Evolutionary conservation across 1,140 invertebrate genomes (phyloP).

Genomic region (Drosophila tani): DNA sequence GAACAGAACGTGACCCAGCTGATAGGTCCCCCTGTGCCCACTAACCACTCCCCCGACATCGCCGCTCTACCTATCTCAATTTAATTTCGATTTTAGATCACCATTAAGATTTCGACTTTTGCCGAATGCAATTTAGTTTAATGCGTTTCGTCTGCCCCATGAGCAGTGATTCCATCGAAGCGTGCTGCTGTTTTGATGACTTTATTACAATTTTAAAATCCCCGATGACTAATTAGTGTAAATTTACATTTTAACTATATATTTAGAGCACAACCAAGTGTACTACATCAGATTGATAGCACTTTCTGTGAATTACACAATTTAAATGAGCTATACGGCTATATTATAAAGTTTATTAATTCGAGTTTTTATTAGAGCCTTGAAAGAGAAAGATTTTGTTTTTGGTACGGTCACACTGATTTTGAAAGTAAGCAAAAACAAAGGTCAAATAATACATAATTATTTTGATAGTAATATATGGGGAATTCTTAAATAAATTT

Average conservation of each 20-base stretch:
- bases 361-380: too few relatives aligned
- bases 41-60: not conserved
- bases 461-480: too few relatives aligned
- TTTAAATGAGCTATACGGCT: too few relatives aligned
- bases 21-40: slow-evolving; percentile 7
- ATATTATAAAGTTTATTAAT: too few relatives aligned
- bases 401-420: too few relatives aligned
- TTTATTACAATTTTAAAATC: slow-evolving; percentile 27
- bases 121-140: slow-evolving; percentile 64
- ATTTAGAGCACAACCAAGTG: not conserved
- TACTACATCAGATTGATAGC: not conserved
- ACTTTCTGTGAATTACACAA: not conserved
- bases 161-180: slow-evolving; percentile 22
- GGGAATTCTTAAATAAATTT: too few relatives aligned
- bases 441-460: too few relatives aligned
- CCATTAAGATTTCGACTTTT: slow-evolving; percentile 67
- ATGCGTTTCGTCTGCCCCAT: slow-evolving; percentile 65
- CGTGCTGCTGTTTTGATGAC: slow-evolving; percentile 36
- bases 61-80: slow-evolving; percentile 28
- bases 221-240: slow-evolving; percentile 38
- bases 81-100: slow-evolving; percentile 74
- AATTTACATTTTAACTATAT: slow-evolving; percentile 11
- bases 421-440: too few relatives aligned
- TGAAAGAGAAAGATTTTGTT: too few relatives aligned
- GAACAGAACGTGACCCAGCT: slow-evolving; percentile 64